Percentiles rank a stretch among this genome's conserved stretches.
Evolutionary conservation across 2,113 vertebrate species (phyloP).

Genomic region (Cebus imitator): DNA sequence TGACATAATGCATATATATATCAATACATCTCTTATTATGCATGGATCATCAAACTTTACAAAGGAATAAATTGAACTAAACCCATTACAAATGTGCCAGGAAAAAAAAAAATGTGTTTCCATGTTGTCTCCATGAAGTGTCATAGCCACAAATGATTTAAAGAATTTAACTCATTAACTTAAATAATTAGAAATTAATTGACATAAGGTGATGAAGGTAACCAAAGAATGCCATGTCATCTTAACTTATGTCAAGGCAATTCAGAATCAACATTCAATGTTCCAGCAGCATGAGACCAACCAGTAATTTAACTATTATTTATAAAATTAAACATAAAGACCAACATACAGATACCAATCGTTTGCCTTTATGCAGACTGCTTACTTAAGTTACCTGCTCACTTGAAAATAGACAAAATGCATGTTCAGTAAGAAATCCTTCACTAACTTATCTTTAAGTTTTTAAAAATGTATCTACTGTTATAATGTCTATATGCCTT

Average conservation of each 20-base stretch:
- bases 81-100: background rate
- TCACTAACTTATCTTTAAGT: background rate
- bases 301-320: background rate
- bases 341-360: background rate
- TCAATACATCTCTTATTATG: background rate
- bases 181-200: constrained; percentile 42
- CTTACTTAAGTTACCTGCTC: background rate
- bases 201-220: background rate
- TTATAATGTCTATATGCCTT: background rate
- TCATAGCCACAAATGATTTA: background rate
- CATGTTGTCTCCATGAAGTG: background rate
- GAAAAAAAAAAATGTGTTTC: background rate
- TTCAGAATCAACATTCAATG: constrained; percentile 22
- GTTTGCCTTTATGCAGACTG: background rate
- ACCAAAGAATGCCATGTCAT: background rate
- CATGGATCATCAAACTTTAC: background rate
- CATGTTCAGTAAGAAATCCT: background rate
- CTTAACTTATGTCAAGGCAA: background rate
- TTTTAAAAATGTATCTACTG: background rate
- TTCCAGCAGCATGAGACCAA: background rate
- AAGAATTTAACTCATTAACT: constrained; percentile 36
- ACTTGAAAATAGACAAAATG: background rate
- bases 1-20: background rate
- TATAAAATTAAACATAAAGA: background rate
- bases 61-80: background rate